phyloP scores from a whole-genome alignment of 2,113 vertebrate genomes.

The Elgaria multicarinata region DNA sequence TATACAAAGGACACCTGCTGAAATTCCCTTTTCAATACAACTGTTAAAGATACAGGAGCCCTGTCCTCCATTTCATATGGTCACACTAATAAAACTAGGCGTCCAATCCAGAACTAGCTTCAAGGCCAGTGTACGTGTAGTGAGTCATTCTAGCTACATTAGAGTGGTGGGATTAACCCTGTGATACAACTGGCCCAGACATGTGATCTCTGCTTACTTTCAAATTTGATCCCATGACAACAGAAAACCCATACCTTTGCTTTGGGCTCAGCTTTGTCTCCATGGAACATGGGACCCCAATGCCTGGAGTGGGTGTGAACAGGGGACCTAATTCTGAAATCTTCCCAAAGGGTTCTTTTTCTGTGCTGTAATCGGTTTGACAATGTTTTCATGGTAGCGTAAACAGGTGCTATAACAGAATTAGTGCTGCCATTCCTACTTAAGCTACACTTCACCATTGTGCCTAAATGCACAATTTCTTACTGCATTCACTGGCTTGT shows the following conservation, averaged over 20 bases:
- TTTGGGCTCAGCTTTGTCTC: background rate
- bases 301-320: background rate
- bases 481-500: background rate
- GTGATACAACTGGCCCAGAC: background rate
- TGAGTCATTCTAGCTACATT: background rate
- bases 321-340: background rate
- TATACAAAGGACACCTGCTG: too few relatives aligned
- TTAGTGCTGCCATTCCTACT: background rate
- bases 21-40: too few relatives aligned
- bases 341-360: background rate
- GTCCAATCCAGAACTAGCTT: background rate
- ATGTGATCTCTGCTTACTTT: background rate
- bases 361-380: background rate
- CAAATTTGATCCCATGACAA: background rate
- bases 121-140: background rate
- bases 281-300: background rate
- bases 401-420: slow-evolving; percentile 17
- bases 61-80: too few relatives aligned
- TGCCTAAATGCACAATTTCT: background rate
- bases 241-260: background rate
- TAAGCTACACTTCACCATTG: background rate
- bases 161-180: background rate
- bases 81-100: background rate
- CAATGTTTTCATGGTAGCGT: background rate
- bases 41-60: too few relatives aligned